Conservation (phyloP, 2,888 invertebrate genomes). For the Tenodera sinensis region DNA sequence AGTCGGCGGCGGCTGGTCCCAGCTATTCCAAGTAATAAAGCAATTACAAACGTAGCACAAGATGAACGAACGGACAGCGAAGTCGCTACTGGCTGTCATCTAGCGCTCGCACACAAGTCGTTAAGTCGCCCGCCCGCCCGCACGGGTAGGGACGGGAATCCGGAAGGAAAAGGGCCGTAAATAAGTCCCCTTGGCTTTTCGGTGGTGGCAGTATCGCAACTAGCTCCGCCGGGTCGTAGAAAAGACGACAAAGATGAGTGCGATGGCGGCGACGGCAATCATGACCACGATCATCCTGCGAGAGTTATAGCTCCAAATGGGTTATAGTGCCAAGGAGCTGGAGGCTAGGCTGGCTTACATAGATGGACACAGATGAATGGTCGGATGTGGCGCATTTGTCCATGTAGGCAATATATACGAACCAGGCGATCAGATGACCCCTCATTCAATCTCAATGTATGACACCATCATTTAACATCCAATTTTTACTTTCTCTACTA, state of each 20-base stretch:
- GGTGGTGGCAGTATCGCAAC: slow-evolving; percentile 4
- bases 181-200: slow-evolving; percentile 22
- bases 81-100: slow-evolving; percentile 22
- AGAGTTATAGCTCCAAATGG: not conserved
- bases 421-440: no score
- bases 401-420: no score
- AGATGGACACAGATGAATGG: not conserved
- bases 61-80: slow-evolving; percentile 24
- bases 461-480: no score
- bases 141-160: slow-evolving; percentile 1
- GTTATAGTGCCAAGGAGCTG: not conserved
- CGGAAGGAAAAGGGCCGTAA: slow-evolving; percentile 32
- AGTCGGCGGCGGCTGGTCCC: not conserved
- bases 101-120: no score
- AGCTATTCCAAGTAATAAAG: slow-evolving; percentile 33
- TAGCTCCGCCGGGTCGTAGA: not conserved
- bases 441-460: no score
- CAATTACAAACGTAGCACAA: slow-evolving; percentile 31
- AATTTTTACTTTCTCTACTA: no score
- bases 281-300: not conserved
- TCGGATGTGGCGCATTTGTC: no score
- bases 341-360: not conserved
- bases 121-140: slow-evolving; percentile 26
- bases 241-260: not conserved
- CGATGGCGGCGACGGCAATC: not conserved